Percentiles rank a stretch among this genome's conserved stretches.
These are phyloP conservation scores for Taphrorychus bicolor DNA, from an alignment of 2,888 invertebrate species.

Conservation along the genomic window DNA sequence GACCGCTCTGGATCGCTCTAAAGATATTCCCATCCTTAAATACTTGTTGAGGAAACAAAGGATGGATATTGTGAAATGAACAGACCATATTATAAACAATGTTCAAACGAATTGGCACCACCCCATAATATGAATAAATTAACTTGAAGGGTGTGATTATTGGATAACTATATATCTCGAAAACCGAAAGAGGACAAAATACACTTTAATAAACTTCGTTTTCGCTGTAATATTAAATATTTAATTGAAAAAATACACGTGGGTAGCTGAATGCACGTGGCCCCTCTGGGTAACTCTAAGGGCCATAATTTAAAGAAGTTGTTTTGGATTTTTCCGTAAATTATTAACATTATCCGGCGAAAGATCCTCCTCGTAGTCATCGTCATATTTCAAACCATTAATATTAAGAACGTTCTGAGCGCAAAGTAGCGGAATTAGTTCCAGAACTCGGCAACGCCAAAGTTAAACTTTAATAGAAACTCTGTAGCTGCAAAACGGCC, in stretches of 20 bases:
- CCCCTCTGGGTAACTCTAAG: not conserved
- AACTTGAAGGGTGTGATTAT: no score
- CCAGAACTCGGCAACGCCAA: constrained; percentile 15
- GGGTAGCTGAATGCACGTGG: not conserved
- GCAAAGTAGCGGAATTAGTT: constrained; percentile 20
- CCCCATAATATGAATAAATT: no score
- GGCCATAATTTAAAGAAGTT: not conserved
- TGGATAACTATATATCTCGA: no score
- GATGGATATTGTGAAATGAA: no score
- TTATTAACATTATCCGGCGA: not conserved
- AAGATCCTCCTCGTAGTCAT: constrained; percentile 3
- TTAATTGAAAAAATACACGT: not conserved
- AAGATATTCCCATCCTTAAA: no score
- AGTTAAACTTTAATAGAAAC: constrained; percentile 27
- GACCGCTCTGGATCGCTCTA: no score
- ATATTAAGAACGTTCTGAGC: constrained; percentile 9
- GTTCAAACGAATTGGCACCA: no score
- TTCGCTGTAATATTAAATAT: no score
- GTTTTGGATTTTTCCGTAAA: not conserved
- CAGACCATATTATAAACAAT: no score
- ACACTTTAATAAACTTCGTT: no score
- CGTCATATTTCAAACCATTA: constrained; percentile 10
- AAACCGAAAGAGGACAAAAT: no score
- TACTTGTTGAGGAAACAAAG: no score
- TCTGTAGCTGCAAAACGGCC: constrained; percentile 17